Base-by-base conservation (phyloP, 2,888 invertebrate species). In the Drosophila mayaguana region DNA sequence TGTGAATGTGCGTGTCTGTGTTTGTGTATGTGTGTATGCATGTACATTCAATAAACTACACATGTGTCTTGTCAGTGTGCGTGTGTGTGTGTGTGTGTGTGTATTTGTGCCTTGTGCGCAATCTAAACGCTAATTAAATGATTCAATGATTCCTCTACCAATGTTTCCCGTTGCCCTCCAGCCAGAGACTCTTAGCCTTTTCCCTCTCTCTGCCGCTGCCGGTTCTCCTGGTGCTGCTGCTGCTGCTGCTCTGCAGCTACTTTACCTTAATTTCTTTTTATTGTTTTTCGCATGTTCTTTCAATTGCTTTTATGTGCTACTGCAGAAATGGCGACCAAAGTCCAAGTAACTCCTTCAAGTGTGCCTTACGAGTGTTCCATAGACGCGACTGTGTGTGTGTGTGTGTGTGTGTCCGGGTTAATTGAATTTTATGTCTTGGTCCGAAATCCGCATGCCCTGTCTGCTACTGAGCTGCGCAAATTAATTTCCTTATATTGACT, bases 91-190 rank as follows among this genome's bases (percentile, higher is more conserved):
- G 51, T 63, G 63, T 50, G 43, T 66, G 50, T 43, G 18, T 72
- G 56, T 48, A 56, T 65, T 62, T 66, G 63, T 65, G 71, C 42
- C 59, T 62, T 78, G 71, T 84, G 74, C 65, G 72, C 83, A 87
- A 91, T 87, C 87, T 91, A 90, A 92, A 89, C 90, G 86, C 92
- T 92, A 92, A 92, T 92, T 92, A 92, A 92, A 92, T 91, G 92
- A 91, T 92, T 92, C 92, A 91, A 91, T 92, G 91, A 91, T 81
- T 92, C 81, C 74, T 61, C 66, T 62, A 43, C 62, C 75, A 69
- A 50, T 50, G 48, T 22, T 63, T 48, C 59, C 61, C 62, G 22
- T 9, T 38, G 25, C 20, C 50, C 45, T 53, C 57, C 45, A 38
- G 48, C 63, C 59, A 42, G 42, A 46, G 45, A 51, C 53, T 50